Base-by-base conservation (phyloP, 2,113 vertebrate genomes). In the Dasyornis broadbenti region DNA sequence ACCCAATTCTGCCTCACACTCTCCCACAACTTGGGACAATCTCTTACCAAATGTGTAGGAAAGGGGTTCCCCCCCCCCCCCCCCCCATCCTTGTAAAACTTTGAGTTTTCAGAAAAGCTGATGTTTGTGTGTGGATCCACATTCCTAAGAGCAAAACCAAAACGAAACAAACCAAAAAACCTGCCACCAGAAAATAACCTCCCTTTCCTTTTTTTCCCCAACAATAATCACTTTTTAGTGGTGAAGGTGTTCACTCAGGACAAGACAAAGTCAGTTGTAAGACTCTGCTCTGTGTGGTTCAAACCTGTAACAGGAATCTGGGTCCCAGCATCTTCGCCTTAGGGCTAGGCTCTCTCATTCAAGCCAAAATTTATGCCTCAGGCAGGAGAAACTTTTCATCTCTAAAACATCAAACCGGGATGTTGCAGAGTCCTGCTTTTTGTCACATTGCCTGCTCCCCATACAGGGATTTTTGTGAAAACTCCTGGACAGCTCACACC, bases 291-390 rank as follows among this genome's bases (percentile, higher is more conserved):
- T 83, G 59, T 13, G 11, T 31, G n/a, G 64, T 93, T 96, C 89
- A 92, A 96, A 78, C 54, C 85, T 59, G 20, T 33, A 24, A 63
- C 37, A 77, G 65, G 42, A 80, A 77, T 28, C 53, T 42, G 21
- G 28, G 68, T 69, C 75, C 68, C 86, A 81, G 72, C 39, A 54
- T 40, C 90, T 90, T 90, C 0, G 0, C 82, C 72, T 80, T 78
- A 77, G 68, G 79, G 76, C 81, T 89, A 90, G 61, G 50, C 35
- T 86, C 76, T 86, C 68, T 93, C 64, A 73, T 83, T 93, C 65
- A 96, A 95, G 64, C 72, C 89, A 73, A 91, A 92, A 95, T 71
- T 87, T 85, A 88, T 85, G 81, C 82, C 73, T 94, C 69, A 49
- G 73, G 61, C 72, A 87, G 61, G 39, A 93, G 72, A 92, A 92